Conservation (phyloP, 2,797 vertebrate species). For the Leptoclinus maculatus region DNA sequence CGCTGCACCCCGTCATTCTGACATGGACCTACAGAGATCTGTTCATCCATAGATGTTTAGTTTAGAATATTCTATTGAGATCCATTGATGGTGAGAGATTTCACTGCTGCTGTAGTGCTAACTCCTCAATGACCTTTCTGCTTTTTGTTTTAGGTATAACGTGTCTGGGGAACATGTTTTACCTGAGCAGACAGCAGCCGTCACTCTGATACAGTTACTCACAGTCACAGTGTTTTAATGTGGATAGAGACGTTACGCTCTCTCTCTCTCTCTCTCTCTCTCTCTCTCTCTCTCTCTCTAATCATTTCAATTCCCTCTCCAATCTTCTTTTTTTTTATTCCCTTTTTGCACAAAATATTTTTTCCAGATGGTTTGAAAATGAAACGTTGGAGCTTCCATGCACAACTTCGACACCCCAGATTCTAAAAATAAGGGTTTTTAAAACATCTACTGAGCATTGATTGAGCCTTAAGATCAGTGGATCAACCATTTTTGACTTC, state of each 20-base stretch:
- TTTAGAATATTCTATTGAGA: neutral
- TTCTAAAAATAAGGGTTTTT: neutral
- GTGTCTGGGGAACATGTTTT: neutral
- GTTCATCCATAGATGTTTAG: neutral
- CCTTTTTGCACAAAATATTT: neutral
- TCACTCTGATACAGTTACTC: neutral
- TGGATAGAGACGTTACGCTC: neutral
- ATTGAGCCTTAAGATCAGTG: neutral
- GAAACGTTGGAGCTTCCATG: neutral
- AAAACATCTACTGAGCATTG: neutral
- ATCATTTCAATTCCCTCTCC: neutral
- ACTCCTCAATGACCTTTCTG: neutral
- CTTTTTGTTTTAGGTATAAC: neutral
- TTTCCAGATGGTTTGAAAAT: conserved; percentile 3
- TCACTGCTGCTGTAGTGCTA: neutral
- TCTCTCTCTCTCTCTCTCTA: neutral
- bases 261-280: neutral
- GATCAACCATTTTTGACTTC: neutral
- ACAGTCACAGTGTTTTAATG: conserved; percentile 8
- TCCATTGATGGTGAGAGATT: neutral
- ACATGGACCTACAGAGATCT: neutral
- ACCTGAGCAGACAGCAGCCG: conserved; percentile 14
- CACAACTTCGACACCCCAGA: neutral
- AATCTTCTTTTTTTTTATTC: neutral
- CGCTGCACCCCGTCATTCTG: neutral